Base-by-base conservation (phyloP, 2,888 invertebrate genomes). In the Dynastes grantii region DNA sequence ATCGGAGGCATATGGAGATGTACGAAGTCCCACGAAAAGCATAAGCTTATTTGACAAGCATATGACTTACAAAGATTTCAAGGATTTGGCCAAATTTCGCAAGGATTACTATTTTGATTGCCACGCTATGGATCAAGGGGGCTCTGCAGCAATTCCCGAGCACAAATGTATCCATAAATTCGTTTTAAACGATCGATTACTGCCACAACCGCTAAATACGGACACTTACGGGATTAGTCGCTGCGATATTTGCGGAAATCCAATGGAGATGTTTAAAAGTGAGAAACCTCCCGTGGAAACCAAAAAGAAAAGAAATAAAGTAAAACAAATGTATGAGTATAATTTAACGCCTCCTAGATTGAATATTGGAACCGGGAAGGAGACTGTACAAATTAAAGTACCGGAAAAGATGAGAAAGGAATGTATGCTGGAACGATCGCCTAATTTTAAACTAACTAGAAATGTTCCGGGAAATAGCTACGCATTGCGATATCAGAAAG, bases 51-150 rank as follows among this genome's bases (percentile, higher is more conserved):
- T 8, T 51, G 58, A 58, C 3, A 37, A 58, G 16, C 58, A 13
- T 29, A 58, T 58, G 37, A 40, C 58, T 16, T 73, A 73, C 6
- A 73, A 61, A 6, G 73, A 73, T 11, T 55, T 84, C n/a, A 81
- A 81, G 4, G 84, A 86, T 9, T 40, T 88, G 22, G 83, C 88
- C 79, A 88, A 90, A 81, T 93, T 92, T 81, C 88, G 93, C 13
- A 87, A 90, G 1, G 88, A 90, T 6, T 91, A 92, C 83, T 93
- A 91, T 83, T 92, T 92, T 79, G 92, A 93, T 81, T 92, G 92
- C n/a, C 92, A 92, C 83, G 91, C 92, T 0, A 89, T 89, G n/a
- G 65, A 9, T 22, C 22, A 73, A 4, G 1, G 88, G 86, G 84
- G 88, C 88, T 9, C 88, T 89, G 76, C 83, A 88, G 0, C 86